Base-by-base conservation (phyloP, 2,113 vertebrate genomes). In the Corythornis madagascariensis region DNA sequence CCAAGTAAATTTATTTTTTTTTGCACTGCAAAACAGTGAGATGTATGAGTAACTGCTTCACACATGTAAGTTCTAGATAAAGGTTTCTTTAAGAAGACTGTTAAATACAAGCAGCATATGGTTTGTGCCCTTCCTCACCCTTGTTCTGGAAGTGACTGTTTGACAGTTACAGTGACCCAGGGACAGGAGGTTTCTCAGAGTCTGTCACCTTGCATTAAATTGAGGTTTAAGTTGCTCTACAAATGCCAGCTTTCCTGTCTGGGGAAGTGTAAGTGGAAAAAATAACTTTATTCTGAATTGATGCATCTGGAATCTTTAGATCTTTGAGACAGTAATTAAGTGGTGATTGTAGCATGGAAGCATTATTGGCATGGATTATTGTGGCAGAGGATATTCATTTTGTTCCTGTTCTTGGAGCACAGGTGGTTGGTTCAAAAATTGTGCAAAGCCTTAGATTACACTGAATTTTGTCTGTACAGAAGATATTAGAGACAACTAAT, bases 141-240 rank as follows among this genome's bases (percentile, higher is more conserved):
- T 50, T 59, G 5, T 77, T 76, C n/a, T 89, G 40, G 47, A 71
- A 86, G 35, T 29, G 42, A 15, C 69, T 86, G 31, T 31, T 83
- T 77, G 69, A 47, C 81, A 86, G 73, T 70, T 67, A 24, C 31
- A 40, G 81, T 47, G 55, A 72, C 31, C 8, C 7, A 64, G 31
- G 57, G 56, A 66, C 19, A 26, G 22, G 20, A 83, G 29, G 74
- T 67, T 45, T 71, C 65, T 66, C 0, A 0, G 28, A 88, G 52
- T 80, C 86, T 96, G 76, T 78, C 90, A 75, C 73, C 56, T 73
- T 67, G 61, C 6, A 21, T 91, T 81, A 86, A 88, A 24, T 26
- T 3, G 8, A 65, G 40, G 13, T 77, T 53, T 21, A 35, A 48
- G 29, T 40, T 24, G 48, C 63, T 75, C 55, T 81, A 31, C 19